Evolutionary conservation across 2,888 invertebrate species (phyloP), one percentile per base, ranked within the genome.

Genomic region (Cabera pusaria): DNA sequence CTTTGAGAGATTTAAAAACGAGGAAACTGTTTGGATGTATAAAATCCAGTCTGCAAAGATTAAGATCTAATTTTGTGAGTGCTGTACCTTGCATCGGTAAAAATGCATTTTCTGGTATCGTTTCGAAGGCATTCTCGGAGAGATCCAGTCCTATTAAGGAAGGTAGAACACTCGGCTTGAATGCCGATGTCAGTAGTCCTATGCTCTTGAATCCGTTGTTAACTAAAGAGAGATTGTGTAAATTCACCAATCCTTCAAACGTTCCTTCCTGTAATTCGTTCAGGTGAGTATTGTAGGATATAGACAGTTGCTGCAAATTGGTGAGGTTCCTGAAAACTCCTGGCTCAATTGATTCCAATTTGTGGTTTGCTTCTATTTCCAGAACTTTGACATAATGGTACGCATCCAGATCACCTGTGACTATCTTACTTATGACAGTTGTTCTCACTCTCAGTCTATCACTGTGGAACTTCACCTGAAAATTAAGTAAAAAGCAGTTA

Each of bases 181-280:
- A 74, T 1, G 90, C 78, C 22, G 71, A 59, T 0, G 90, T 79
- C 9, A 92, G 52, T 6, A 82, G 68, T 9, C 74, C 43, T 5
- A 92, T 68, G 27, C 73, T 78, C 1, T 53, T 60, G 45, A 92
- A 91, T 10, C 90, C 90, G 51, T 92, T 92, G 53, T 91, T 90
- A 3, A 90, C 81, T 49, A 92, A 61, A 28, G 76, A 84, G 22
- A 92, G 61, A 43, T 86, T 83, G 24, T 66, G 64, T 6, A 92
- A 78, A 43, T 83, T 90, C 0, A 47, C 54, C 18, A 92, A 68
- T 1, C 92, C 92, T 25, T 74, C 64, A 53, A 92, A 92, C 1
- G 79, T 76, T 2, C 61, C 56, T 10, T 59, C 70, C 1, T 92
- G 67, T 5, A 79, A 71, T 3, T 4, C 2, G 2, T 2, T 4